These are phyloP conservation scores for Epinephelus lanceolatus DNA, from an alignment of 2,113 vertebrate genomes.

Conservation along the genomic window DNA sequence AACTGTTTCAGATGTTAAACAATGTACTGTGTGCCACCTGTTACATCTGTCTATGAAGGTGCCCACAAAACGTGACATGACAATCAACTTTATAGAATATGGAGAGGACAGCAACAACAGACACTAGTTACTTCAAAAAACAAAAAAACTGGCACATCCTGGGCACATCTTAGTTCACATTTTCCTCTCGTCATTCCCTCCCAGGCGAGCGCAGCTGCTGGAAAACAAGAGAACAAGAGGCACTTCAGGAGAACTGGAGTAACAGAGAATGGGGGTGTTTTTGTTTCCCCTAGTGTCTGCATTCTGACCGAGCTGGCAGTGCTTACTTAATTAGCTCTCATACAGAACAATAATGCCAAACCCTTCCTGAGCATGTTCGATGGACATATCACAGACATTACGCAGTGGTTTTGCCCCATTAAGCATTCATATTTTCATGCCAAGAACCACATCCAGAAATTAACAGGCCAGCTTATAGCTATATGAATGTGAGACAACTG, in stretches of 20 bases:
- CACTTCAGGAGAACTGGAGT: conserved; percentile 61
- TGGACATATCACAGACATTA: conserved; percentile 82
- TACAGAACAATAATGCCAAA: conserved; percentile 79
- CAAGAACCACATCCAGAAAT: conserved; percentile 81
- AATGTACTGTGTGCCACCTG: conserved; percentile 25
- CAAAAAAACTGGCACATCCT: conserved; percentile 63
- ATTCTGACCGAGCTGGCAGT: conserved; percentile 66
- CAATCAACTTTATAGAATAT: conserved; percentile 4
- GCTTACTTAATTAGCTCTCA: conserved; percentile 65
- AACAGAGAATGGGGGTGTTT: conserved; percentile 56
- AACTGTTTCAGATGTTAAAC: neutral
- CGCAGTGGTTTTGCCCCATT: conserved; percentile 76
- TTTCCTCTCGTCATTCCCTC: conserved; percentile 77
- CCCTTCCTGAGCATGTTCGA: conserved; percentile 76
- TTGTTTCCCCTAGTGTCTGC: conserved; percentile 54
- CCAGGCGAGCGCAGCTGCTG: conserved; percentile 63
- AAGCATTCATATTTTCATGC: conserved; percentile 62
- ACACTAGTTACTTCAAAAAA: conserved; percentile 37
- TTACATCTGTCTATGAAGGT: neutral
- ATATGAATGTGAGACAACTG: conserved; percentile 60
- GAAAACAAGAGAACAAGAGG: conserved; percentile 69
- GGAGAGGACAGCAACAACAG: conserved; percentile 23
- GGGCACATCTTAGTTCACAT: conserved; percentile 70
- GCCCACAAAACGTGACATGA: conserved; percentile 9
- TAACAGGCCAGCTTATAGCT: conserved; percentile 61